Evolutionary conservation across 2,797 vertebrate genomes (phyloP).

Genomic region (Merluccius polli): DNA sequence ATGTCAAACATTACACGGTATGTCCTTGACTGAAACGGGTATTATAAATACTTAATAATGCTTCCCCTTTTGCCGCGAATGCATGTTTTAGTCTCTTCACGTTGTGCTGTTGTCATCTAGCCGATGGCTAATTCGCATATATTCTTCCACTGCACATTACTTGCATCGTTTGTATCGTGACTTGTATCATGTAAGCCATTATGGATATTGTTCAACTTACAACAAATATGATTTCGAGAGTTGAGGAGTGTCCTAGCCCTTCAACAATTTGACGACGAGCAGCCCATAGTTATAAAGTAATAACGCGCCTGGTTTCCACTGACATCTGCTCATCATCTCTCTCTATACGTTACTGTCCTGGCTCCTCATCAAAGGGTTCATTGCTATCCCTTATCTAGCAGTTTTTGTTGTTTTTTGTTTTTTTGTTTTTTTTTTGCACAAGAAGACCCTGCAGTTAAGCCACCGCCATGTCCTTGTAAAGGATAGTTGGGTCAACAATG

Average conservation of each 20-base stretch:
- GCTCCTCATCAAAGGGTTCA: background rate
- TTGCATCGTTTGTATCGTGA: too few relatives aligned
- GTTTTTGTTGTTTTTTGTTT: too few relatives aligned
- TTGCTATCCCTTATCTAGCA: background rate
- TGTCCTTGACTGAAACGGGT: background rate
- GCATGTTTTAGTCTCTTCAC: background rate
- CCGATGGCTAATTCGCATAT: background rate
- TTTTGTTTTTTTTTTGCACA: slow-evolving; percentile 28
- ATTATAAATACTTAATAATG: background rate
- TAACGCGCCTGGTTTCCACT: too few relatives aligned
- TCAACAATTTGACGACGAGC: too few relatives aligned
- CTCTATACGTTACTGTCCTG: too few relatives aligned
- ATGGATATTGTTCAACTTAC: background rate
- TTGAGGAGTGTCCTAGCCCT: too few relatives aligned
- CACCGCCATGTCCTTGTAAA: slow-evolving; percentile 53
- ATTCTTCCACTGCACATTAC: background rate
- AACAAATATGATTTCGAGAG: too few relatives aligned
- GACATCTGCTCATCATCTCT: background rate
- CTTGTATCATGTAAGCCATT: background rate
- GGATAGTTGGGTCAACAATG: slow-evolving; percentile 59
- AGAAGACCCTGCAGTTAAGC: slow-evolving; percentile 38
- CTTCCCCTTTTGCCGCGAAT: background rate
- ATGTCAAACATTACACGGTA: background rate
- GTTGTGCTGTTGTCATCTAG: background rate
- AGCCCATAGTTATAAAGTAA: too few relatives aligned